Evolutionary conservation across 2,888 invertebrate species (phyloP).

Genomic region (Agrotis exclamationis): DNA sequence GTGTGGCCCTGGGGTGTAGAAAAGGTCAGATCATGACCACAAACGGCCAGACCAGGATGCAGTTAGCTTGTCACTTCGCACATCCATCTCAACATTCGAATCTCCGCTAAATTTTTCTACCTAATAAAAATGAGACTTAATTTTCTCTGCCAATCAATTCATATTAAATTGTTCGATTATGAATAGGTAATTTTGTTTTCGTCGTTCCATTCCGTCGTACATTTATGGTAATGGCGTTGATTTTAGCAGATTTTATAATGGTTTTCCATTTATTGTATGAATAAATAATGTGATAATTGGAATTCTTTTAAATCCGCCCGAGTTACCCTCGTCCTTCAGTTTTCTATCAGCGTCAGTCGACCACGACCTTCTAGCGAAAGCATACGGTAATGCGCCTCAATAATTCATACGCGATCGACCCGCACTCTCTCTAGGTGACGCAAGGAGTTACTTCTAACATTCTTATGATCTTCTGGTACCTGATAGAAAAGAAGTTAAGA

Average conservation of each 20-base stretch:
- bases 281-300: neutral
- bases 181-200: neutral
- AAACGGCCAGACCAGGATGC: too few relatives aligned
- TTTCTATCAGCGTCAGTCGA: conserved; percentile 7
- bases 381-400: conserved; percentile 15
- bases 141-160: too few relatives aligned
- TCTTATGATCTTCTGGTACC: conserved; percentile 17
- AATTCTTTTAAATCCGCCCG: neutral
- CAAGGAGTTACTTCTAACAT: neutral
- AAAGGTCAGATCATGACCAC: too few relatives aligned
- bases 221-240: neutral
- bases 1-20: too few relatives aligned
- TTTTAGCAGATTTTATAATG: neutral
- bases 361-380: conserved; percentile 24
- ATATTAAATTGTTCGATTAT: neutral
- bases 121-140: too few relatives aligned
- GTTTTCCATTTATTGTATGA: neutral
- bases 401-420: conserved; percentile 50
- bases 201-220: too few relatives aligned
- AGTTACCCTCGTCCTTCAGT: conserved; percentile 12
- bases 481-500: neutral
- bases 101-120: too few relatives aligned
- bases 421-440: conserved; percentile 13
- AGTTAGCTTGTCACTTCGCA: too few relatives aligned
- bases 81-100: too few relatives aligned